Conservation (phyloP, 30 jellyfish, hydroid and myxozoan species). For the Aurelia sp. region DNA sequence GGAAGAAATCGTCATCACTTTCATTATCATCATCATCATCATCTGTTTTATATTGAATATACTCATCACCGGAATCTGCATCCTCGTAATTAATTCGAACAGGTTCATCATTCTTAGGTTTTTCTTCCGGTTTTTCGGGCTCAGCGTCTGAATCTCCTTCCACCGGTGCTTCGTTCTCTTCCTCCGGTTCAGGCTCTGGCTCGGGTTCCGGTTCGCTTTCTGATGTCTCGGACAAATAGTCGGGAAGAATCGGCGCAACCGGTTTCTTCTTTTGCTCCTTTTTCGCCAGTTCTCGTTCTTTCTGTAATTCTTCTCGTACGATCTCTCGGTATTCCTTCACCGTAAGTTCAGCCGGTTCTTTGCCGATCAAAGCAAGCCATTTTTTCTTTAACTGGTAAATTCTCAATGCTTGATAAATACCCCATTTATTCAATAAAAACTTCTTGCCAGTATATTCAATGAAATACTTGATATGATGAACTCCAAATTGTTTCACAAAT, state of each 20-base stretch:
- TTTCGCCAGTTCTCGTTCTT: constrained; percentile 30
- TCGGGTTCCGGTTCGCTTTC: constrained; percentile 27
- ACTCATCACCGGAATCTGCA: constrained; percentile 23
- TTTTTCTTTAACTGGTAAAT: constrained; percentile 57
- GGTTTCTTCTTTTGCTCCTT: constrained; percentile 57
- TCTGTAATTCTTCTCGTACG: constrained; percentile 47
- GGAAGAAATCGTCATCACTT: constrained; percentile 48
- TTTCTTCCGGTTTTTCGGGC: constrained; percentile 10
- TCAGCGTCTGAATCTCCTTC: constrained; percentile 27
- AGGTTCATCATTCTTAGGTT: constrained; percentile 57
- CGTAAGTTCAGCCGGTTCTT: constrained; percentile 33
- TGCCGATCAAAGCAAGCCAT: constrained; percentile 61
- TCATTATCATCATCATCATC: constrained; percentile 79
- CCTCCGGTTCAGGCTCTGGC: constrained; percentile 20
- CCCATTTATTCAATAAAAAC: constrained; percentile 56
- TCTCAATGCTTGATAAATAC: constrained; percentile 71
- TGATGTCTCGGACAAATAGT: constrained; percentile 9
- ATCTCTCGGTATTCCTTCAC: constrained; percentile 56
- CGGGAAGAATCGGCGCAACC: constrained; percentile 24
- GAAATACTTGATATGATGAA: constrained; percentile 58
- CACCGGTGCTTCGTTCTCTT: constrained; percentile 26
- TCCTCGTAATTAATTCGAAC: constrained; percentile 56
- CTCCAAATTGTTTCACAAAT: constrained; percentile 51
- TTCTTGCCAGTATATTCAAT: constrained; percentile 32
- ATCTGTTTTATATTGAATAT: constrained; percentile 55